Evolutionary conservation across 2,113 vertebrate genomes (phyloP), one percentile per base, ranked within the genome.

Genomic region (Pituophis catenifer): DNA sequence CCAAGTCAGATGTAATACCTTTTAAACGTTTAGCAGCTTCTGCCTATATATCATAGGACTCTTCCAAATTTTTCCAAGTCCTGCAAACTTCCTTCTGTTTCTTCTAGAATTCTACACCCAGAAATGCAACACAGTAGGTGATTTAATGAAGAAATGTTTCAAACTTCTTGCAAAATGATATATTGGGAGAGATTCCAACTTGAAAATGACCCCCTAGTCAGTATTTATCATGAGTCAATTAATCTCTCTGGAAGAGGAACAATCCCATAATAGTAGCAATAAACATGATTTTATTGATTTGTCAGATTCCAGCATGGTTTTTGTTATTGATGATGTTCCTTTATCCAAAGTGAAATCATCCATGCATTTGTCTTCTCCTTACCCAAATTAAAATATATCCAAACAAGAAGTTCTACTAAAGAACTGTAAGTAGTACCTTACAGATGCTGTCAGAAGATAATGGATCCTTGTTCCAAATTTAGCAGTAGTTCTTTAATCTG

Each of bases 111-210:
- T 2, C 13, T 88, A 15, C 19, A 19, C 5, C 91, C 19, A 88
- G 9, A 91, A 55, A 95, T 58, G 93, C 94, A 90, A 88, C 0
- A 70, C 0, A 24, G 0, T 85, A 86, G 3, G 48, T 94, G 55
- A 94, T 93, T 91, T 89, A 93, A 92, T 92, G 88, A 89, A 44
- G n/a, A 53, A 93, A 2, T 12, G 5, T 91, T 88, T 95, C 53
- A 75, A 24, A 2, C 0, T 13, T 33, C 86, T 94, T 86, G 24
- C 92, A 92, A 8, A 87, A 15, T 65, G 58, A 48, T 90, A 8
- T 58, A 50, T 29, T 91, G n/a, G 33, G 38, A 10, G 21, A 24
- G 23, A 62, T n/a, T n/a, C 29, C 65, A 90, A 33, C 50, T 81
- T 81, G 33, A 81, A 81, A 81, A 81, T 81, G 70, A 1, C 70